These are phyloP conservation scores for Acleris holmiana DNA, from an alignment of 2,888 invertebrate species.

Conservation along the genomic window DNA sequence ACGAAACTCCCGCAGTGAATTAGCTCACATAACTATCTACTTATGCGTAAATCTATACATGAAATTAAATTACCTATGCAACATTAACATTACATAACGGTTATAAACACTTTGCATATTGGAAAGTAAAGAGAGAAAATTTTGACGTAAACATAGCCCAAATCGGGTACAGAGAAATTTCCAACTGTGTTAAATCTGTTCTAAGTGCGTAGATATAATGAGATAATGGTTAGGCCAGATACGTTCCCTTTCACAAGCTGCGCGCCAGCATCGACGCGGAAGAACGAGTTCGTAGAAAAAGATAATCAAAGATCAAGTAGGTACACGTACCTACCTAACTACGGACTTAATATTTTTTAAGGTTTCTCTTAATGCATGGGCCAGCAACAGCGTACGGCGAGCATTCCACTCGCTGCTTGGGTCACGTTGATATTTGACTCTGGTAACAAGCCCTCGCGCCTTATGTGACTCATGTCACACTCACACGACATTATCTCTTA, in stretches of 20 bases:
- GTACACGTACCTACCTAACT: background rate
- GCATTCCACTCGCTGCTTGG: conserved; percentile 28
- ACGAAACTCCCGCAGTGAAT: too few relatives aligned
- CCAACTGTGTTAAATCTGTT: conserved; percentile 6
- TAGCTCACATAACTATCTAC: too few relatives aligned
- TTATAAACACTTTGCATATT: background rate
- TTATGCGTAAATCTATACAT: too few relatives aligned
- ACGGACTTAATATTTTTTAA: background rate
- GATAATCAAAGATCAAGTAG: conserved; percentile 2
- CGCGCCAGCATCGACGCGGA: background rate
- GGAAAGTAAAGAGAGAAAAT: conserved; percentile 27
- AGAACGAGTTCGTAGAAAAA: conserved; percentile 1
- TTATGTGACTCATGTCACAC: conserved; percentile 2
- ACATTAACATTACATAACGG: too few relatives aligned
- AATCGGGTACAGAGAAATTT: conserved; percentile 31
- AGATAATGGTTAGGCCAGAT: conserved; percentile 4
- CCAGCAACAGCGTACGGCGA: conserved; percentile 7
- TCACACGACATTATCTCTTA: conserved; percentile 5
- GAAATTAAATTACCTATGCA: too few relatives aligned
- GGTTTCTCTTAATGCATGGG: conserved; percentile 5
- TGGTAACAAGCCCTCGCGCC: background rate
- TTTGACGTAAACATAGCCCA: conserved; percentile 6
- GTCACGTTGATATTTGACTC: conserved; percentile 34
- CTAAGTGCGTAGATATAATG: conserved; percentile 17
- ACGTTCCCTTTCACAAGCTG: conserved; percentile 23